These are phyloP conservation scores for Rapana venosa DNA, from an alignment of 2,888 invertebrate species.

Conservation along the genomic window DNA sequence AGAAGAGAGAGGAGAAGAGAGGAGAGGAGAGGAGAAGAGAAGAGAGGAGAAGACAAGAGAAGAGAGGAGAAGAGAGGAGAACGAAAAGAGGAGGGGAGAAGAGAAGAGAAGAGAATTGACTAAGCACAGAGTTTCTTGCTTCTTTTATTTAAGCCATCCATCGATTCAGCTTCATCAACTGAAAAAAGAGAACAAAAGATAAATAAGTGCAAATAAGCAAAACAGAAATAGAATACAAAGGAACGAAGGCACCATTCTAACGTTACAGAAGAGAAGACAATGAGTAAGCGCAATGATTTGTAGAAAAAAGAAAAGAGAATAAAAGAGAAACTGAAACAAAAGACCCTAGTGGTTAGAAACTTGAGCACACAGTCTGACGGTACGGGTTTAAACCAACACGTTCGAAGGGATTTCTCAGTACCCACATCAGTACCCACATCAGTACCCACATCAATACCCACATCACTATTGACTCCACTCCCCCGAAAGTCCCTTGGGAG, in stretches of 20 bases:
- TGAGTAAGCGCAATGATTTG: not conserved
- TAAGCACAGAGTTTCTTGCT: not conserved
- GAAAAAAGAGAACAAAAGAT: not conserved
- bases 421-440: too few species aligned
- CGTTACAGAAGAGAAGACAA: not conserved
- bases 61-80: not conserved
- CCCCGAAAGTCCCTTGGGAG: too few species aligned
- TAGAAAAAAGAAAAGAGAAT: not conserved
- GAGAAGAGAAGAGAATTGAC: not conserved
- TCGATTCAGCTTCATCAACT: not conserved
- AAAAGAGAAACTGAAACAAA: not conserved
- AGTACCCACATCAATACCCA: too few species aligned
- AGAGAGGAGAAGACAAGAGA: not conserved
- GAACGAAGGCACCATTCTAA: not conserved
- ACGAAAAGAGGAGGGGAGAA: not conserved
- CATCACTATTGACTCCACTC: too few species aligned
- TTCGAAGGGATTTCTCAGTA: too few species aligned
- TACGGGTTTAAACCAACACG: too few species aligned
- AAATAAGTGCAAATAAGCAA: not conserved
- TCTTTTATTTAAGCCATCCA: too few species aligned
- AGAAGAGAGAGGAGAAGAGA: not conserved
- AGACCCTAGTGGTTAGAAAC: too few species aligned
- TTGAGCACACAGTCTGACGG: too few species aligned
- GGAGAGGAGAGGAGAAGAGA: not conserved
- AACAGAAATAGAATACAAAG: not conserved